Percentiles rank a stretch among this genome's conserved stretches.
phyloP scores from a whole-genome alignment of 2,113 vertebrate species.

The Carollia perspicillata region DNA sequence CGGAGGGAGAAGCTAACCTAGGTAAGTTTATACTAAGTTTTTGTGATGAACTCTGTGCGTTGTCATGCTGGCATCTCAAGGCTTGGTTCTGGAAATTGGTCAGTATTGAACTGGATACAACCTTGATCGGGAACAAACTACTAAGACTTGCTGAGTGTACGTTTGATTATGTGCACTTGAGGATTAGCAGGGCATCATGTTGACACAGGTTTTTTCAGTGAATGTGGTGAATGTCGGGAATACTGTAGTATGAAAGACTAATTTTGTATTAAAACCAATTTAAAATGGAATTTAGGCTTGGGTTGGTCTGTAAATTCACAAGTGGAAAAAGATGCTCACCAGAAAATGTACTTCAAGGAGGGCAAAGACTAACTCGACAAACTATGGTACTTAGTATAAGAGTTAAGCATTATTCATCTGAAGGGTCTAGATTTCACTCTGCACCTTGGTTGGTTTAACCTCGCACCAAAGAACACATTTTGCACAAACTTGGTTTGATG shows the following conservation, averaged over 20 bases:
- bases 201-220: background rate
- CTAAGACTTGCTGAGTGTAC: background rate
- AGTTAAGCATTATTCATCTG: too few species aligned
- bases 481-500: background rate
- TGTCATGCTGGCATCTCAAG: background rate
- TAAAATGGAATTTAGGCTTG: background rate
- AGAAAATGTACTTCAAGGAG: background rate
- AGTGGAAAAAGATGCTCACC: background rate
- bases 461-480: background rate
- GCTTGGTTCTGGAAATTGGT: background rate
- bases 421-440: background rate
- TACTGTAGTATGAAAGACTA: too few species aligned
- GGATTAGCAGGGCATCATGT: background rate
- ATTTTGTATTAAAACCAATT: background rate
- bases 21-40: too few species aligned
- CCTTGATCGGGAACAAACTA: background rate
- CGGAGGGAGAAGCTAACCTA: background rate
- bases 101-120: background rate
- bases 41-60: too few species aligned
- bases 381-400: too few species aligned
- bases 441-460: background rate
- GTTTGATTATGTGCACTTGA: background rate
- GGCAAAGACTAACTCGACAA: background rate
- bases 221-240: background rate
- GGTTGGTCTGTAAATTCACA: background rate